Evolutionary conservation across 2,797 vertebrate genomes (phyloP).

Genomic region (Pangasius larnaudii): DNA sequence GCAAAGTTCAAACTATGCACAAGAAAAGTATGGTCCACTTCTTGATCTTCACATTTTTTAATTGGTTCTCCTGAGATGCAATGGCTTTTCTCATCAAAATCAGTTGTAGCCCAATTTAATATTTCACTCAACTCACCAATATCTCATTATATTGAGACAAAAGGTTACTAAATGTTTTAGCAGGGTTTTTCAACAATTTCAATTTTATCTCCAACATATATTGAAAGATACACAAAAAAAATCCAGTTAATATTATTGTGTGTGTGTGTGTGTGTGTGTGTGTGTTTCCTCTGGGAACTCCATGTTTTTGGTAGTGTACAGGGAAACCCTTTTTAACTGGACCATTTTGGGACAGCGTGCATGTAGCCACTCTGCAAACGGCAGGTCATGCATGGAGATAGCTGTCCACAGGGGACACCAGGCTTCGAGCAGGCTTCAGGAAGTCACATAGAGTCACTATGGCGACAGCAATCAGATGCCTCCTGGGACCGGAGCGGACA

Average conservation of each 20-base stretch:
- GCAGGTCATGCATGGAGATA: conserved; percentile 74
- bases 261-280: conserved; percentile 10
- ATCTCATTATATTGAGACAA: conserved; percentile 53
- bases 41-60: conserved; percentile 68
- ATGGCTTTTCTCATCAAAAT: conserved; percentile 67
- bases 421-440: conserved; percentile 60
- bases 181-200: not conserved
- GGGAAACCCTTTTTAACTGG: conserved; percentile 72
- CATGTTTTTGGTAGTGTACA: conserved; percentile 61
- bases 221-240: conserved; percentile 7
- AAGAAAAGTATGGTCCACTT: conserved; percentile 61
- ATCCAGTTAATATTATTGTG: not conserved
- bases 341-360: conserved; percentile 64
- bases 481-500: conserved; percentile 69
- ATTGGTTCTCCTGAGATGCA: conserved; percentile 70
- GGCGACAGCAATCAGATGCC: conserved; percentile 81
- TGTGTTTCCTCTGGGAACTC: conserved; percentile 45
- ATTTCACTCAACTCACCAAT: conserved; percentile 54
- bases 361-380: conserved; percentile 65
- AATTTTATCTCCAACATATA: not conserved
- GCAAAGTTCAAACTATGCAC: conserved; percentile 49
- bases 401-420: conserved; percentile 63
- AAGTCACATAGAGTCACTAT: conserved; percentile 81
- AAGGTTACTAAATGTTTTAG: conserved; percentile 16
- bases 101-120: conserved; percentile 62